Evolutionary conservation across 2,113 vertebrate species (phyloP), one percentile per base, ranked within the genome.

Genomic region (Pedionomus torquatus): DNA sequence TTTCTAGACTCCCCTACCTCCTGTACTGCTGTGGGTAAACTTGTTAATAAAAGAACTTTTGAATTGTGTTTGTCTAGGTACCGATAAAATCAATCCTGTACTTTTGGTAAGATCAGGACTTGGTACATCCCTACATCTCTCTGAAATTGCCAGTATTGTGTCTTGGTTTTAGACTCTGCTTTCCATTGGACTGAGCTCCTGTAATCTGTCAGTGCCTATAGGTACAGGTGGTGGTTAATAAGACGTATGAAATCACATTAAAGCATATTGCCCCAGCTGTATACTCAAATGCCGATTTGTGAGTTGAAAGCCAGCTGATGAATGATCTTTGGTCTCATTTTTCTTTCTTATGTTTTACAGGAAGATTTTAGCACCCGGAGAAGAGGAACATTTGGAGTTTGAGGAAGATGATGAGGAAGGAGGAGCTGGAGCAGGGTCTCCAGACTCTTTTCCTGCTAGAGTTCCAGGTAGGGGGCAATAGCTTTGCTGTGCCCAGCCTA

Each of bases 281-380:
- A 0, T 70, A 25, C 17, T 55, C 17, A 35, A 17, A 13, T 68
- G 24, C 20, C 79, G 90, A 35, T 30, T 81, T 65, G 37, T 46
- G 43, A 70, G 16, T 89, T 90, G 71, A 70, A 84, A 85, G 25
- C 14, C 18, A n/a, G 54, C 7, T 72, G 48, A 28, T 82, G 51
- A 63, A 15, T 26, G 12, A 49, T 57, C 64, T 84, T 71, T 74
- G 35, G 15, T 87, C 51, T 91, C 48, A 48, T 70, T 74, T 39
- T 86, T 88, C 49, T 75, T 89, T n/a, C 43, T 83, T 10, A 2
- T 44, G 12, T 91, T 69, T 93, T 72, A 35, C 93, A 99, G 99
- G 98, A 99, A 98, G 98, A 99, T 99, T 97, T 98, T 99, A 26
- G 99, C 99, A 76, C 99, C 99, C 24, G 99, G 99, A 68, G 99